A percentile compares a stretch with the other conserved stretches of the same genome.
Conservation (phyloP, 1,140 invertebrate genomes). For the Hycleus phaleratus region DNA sequence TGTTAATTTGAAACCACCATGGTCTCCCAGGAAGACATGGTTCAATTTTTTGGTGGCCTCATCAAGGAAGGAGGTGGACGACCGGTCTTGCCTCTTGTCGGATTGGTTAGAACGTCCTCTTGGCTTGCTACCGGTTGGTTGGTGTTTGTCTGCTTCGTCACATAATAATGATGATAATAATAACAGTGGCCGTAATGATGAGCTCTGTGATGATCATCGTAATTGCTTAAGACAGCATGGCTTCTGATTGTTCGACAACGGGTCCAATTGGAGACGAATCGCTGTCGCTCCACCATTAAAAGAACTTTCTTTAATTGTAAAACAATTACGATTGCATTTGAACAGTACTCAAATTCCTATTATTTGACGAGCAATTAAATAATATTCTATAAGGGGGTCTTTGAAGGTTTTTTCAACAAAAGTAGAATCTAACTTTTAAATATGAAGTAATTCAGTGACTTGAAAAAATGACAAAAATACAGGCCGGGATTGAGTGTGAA, state of each 20-base stretch:
- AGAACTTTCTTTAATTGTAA: too few relatives aligned
- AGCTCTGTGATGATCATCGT: constrained; percentile 18
- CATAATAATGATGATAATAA: constrained; percentile 33
- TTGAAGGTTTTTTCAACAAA: too few relatives aligned
- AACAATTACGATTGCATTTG: too few relatives aligned
- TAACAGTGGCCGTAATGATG: constrained; percentile 28
- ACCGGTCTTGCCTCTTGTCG: constrained; percentile 14
- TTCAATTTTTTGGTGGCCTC: constrained; percentile 20
- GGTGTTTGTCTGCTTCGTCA: constrained; percentile 17
- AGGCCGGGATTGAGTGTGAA: too few relatives aligned
- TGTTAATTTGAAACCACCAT: too few relatives aligned
- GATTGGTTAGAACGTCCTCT: constrained; percentile 14
- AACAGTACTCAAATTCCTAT: too few relatives aligned
- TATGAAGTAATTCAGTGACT: too few relatives aligned
- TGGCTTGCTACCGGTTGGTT: constrained; percentile 23
- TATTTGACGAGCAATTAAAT: not conserved
- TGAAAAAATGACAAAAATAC: too few relatives aligned
- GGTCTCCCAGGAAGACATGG: constrained; percentile 3
- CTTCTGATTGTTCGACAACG: constrained; percentile 3
- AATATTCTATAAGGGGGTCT: too few relatives aligned
- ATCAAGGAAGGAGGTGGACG: constrained; percentile 16
- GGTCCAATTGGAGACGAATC: too few relatives aligned
- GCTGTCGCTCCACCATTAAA: too few relatives aligned
- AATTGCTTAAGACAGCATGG: constrained; percentile 27
- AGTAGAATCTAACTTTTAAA: too few relatives aligned